Evolutionary conservation across 1,140 invertebrate genomes (phyloP), one percentile per base, ranked within the genome.

Genomic region (Harpegnathos saltator): DNA sequence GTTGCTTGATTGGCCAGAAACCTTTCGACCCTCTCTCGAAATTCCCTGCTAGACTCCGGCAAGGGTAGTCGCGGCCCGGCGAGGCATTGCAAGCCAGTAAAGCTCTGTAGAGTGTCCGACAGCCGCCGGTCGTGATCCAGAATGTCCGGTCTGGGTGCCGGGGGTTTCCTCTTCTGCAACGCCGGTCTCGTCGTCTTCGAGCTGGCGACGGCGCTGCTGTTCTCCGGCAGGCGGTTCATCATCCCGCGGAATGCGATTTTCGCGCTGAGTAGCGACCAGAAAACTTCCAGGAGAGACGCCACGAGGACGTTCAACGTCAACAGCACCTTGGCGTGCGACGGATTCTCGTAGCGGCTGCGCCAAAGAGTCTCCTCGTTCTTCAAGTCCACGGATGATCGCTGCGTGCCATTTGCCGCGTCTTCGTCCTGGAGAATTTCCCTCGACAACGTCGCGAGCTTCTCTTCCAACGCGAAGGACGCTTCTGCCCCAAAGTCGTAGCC

Each of bases 191-290:
- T 33, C 38, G 52, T 61, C 17, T 77, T 86, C 5, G 38, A 81
- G 14, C 65, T 24, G 9, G 22, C 78, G 17, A 17, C 11, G 11
- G 11, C n/a, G 5, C 69, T 82, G 22, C 59, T 75, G 0, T 48
- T 78, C 17, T 96, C 95, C 24, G 95, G 95, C 83, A 96, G 95
- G 61, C 92, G 91, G 83, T 95, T 96, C 33, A 90, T 95, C 95
- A 96, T 96, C 9, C 96, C 96, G 48, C 94, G 94, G 83, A 95
- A 95, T 4, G 95, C 95, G 33, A 96, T 94, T 87, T 94, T 96
- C 0, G 95, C 90, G 38, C 95, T 95, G 11, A 96, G 86, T 22
- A 95, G 89, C 0, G 96, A 96, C 96, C 96, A 96, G 2, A 95
- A 85, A 0, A 95, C 80, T 84, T 96, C 96, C 11, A 96, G 62